A percentile compares a stretch with the other conserved stretches of the same genome.
Conservation (phyloP, 92 coral and sea anemone species). For the Zoanthus gigantus region DNA sequence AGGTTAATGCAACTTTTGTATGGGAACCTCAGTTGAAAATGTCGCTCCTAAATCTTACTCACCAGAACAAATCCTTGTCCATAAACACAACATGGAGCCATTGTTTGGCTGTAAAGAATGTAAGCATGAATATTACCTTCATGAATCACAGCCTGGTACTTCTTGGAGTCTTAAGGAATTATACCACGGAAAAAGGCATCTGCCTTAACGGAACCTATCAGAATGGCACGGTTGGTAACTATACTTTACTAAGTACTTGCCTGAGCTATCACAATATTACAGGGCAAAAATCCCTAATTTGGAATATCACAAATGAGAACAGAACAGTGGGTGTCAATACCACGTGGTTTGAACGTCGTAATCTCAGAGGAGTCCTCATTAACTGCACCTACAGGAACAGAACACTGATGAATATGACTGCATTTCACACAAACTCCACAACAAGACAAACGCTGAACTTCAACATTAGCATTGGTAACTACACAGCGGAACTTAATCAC, state of each 20-base stretch:
- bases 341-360: conserved; percentile 68
- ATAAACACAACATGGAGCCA: conserved; percentile 70
- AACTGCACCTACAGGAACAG: conserved; percentile 69
- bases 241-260: conserved; percentile 65
- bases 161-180: conserved; percentile 57
- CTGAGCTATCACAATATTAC: conserved; percentile 64
- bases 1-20: conserved; percentile 56
- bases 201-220: conserved; percentile 71
- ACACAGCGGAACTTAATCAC: conserved; percentile 69
- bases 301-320: conserved; percentile 65
- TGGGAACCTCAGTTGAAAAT: conserved; percentile 36
- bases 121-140: conserved; percentile 67
- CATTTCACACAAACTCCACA: conserved; percentile 56
- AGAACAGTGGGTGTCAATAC: conserved; percentile 62
- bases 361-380: conserved; percentile 50
- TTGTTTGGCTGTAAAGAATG: conserved; percentile 45
- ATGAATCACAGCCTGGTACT: conserved; percentile 70
- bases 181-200: conserved; percentile 60
- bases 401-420: conserved; percentile 67
- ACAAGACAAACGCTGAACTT: conserved; percentile 56
- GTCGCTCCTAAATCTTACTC: conserved; percentile 63
- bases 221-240: conserved; percentile 65
- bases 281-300: conserved; percentile 56
- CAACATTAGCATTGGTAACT: conserved; percentile 65
- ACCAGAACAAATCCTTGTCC: conserved; percentile 64